Evolutionary conservation across 2,888 invertebrate genomes (phyloP).

Genomic region (Lithophane ornitopus): DNA sequence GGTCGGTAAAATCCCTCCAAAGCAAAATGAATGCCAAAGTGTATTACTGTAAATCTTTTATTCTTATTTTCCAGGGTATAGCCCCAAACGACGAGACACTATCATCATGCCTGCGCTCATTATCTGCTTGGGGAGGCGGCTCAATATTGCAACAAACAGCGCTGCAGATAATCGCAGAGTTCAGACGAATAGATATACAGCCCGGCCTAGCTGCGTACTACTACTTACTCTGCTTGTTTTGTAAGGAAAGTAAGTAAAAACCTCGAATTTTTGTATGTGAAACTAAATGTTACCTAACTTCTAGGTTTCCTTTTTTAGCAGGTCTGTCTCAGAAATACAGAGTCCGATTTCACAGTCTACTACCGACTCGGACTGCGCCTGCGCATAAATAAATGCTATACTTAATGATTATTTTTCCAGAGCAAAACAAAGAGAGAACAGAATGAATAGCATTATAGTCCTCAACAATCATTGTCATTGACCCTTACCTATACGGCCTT

Average conservation of each 20-base stretch:
- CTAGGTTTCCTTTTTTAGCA: no score
- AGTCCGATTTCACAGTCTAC: no score
- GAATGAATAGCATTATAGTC: no score
- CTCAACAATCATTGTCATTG: no score
- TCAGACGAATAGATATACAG: slow-evolving; percentile 91
- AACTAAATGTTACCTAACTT: no score
- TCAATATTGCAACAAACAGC: slow-evolving; percentile 79
- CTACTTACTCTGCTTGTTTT: slow-evolving; percentile 93
- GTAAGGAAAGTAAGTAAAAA: slow-evolving; percentile 92
- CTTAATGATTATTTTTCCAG: no score
- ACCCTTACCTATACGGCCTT: no score
- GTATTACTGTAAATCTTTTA: not conserved
- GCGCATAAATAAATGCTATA: no score
- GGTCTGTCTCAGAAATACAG: no score
- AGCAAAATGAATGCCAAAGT: not conserved
- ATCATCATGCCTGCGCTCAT: slow-evolving; percentile 79
- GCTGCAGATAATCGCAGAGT: slow-evolving; percentile 81
- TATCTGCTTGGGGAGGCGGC: slow-evolving; percentile 86
- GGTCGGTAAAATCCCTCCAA: not conserved
- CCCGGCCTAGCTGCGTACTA: slow-evolving; percentile 95
- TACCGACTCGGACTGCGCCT: no score
- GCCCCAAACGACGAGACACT: slow-evolving; percentile 82
- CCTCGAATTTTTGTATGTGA: not conserved
- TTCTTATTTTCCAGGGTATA: slow-evolving; percentile 76
- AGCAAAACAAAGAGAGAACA: no score